Percentiles rank a stretch among this genome's conserved stretches.
Evolutionary conservation across 1,140 invertebrate genomes (phyloP).

Genomic region (Solen grandis): DNA sequence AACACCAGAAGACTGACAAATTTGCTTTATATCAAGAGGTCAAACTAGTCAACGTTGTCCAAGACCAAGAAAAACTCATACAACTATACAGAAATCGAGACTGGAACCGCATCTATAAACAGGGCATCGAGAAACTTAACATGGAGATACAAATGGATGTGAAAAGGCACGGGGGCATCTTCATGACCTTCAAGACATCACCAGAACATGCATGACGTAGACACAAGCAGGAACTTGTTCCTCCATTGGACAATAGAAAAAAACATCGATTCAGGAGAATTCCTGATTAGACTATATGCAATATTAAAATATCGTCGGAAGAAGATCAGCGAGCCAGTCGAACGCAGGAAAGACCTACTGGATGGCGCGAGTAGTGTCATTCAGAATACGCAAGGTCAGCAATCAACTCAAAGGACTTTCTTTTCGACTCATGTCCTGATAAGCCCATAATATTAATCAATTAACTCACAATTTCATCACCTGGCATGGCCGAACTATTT

Average conservation of each 20-base stretch:
- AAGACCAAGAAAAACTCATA: background rate
- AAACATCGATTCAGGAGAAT: background rate
- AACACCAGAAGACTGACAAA: background rate
- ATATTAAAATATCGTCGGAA: background rate
- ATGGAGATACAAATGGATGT: background rate
- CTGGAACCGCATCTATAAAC: background rate
- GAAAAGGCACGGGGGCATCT: background rate
- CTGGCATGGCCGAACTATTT: background rate
- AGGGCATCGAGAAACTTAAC: background rate
- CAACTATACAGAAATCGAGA: background rate
- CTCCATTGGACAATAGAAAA: background rate
- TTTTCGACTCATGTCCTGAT: background rate
- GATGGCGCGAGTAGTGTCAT: background rate
- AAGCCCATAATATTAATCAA: background rate
- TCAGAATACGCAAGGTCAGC: background rate
- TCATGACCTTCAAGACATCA: background rate
- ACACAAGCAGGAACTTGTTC: background rate
- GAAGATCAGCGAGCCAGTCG: background rate
- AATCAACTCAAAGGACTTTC: background rate
- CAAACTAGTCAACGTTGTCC: background rate
- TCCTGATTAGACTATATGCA: background rate
- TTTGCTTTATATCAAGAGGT: background rate
- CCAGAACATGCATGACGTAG: background rate
- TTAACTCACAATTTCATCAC: background rate
- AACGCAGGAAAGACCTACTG: background rate